Evolutionary conservation across 2,113 vertebrate genomes (phyloP).

Genomic region (Cynoglossus semilaevis): DNA sequence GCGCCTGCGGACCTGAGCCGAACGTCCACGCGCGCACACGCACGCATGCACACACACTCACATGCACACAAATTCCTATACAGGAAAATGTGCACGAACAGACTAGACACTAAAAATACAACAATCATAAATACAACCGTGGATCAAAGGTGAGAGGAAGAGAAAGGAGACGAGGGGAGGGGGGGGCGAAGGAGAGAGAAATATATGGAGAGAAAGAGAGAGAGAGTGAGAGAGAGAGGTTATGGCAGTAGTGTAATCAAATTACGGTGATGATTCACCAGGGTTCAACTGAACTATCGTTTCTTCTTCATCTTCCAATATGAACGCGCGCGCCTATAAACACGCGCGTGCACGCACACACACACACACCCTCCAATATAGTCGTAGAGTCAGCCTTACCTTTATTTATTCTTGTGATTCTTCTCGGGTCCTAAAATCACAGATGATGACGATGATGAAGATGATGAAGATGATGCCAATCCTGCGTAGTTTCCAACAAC

Average conservation of each 20-base stretch:
- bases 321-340: neutral
- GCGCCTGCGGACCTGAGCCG: neutral
- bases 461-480: neutral
- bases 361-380: neutral
- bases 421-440: neutral
- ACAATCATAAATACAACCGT: neutral
- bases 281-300: too few relatives aligned
- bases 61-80: constrained; percentile 38
- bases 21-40: neutral
- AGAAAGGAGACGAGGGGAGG: too few relatives aligned
- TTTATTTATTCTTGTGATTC: constrained; percentile 44
- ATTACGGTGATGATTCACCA: too few relatives aligned
- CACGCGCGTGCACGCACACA: constrained; percentile 14
- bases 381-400: constrained; percentile 32
- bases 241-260: neutral
- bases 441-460: neutral
- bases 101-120: neutral
- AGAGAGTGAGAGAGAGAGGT: neutral
- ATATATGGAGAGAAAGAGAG: neutral
- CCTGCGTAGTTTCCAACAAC: constrained; percentile 24
- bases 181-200: too few relatives aligned
- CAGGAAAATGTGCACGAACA: constrained; percentile 11
- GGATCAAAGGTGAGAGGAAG: too few relatives aligned
- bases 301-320: too few relatives aligned
- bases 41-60: neutral